phyloP scores from a whole-genome alignment of 2,113 vertebrate species.

The Carassius auratus region DNA sequence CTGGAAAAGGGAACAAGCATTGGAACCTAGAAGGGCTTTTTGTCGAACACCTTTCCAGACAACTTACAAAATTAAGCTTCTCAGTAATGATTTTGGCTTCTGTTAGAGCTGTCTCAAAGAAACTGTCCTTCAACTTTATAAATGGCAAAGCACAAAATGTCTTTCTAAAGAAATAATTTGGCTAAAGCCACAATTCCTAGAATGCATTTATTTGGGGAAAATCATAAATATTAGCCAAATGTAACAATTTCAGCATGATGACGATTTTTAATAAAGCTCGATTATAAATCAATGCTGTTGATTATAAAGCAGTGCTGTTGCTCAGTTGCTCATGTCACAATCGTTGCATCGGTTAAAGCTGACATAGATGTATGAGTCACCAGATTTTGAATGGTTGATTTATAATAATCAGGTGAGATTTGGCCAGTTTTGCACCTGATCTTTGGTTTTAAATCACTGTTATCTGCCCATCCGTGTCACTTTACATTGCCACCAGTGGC shows the following conservation, averaged over 20 bases:
- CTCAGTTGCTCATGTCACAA: neutral
- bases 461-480: neutral
- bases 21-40: slow-evolving; percentile 26
- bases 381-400: neutral
- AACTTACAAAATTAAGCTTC: neutral
- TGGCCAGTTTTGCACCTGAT: neutral
- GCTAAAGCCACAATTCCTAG: neutral
- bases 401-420: neutral
- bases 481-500: neutral
- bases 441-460: neutral
- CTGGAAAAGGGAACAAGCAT: slow-evolving; percentile 44
- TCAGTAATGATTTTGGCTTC: neutral
- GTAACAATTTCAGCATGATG: neutral
- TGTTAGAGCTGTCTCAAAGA: neutral
- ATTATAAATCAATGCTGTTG: neutral
- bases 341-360: neutral
- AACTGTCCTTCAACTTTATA: neutral
- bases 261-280: neutral
- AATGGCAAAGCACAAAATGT: neutral
- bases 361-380: slow-evolving; percentile 2
- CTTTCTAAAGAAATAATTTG: neutral
- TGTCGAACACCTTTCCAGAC: neutral
- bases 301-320: neutral
- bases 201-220: neutral
- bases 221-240: neutral